Percentiles rank a stretch among this genome's conserved stretches.
Conservation (phyloP, 1,140 invertebrate species). For the Ruditapes philippinarum region DNA sequence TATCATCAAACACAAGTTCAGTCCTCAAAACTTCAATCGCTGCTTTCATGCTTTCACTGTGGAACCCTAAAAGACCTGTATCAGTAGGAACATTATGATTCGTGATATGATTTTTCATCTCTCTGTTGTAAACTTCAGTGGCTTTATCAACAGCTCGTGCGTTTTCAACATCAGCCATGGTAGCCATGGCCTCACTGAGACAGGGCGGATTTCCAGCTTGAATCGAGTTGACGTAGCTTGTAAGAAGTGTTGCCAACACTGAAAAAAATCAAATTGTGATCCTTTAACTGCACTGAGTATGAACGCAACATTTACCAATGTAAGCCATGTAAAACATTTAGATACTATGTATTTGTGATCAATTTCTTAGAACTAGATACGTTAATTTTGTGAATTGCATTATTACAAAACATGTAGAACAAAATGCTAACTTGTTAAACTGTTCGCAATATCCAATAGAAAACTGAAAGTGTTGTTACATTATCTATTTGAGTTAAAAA, state of each 20-base stretch:
- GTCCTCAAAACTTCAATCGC: background rate
- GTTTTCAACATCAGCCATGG: background rate
- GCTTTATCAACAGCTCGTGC: background rate
- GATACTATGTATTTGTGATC: too few species aligned
- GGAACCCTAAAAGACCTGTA: background rate
- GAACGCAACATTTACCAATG: too few species aligned
- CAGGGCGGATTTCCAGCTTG: background rate
- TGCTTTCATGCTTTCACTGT: slow-evolving; percentile 2
- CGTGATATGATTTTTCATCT: background rate
- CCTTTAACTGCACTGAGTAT: too few species aligned
- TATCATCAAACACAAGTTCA: background rate
- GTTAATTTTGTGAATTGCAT: too few species aligned
- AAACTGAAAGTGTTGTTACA: too few species aligned
- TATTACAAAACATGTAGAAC: too few species aligned
- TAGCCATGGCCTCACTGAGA: background rate
- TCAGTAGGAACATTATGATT: background rate
- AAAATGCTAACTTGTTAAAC: too few species aligned
- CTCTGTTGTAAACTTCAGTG: background rate
- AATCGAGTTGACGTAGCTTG: background rate
- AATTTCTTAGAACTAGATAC: too few species aligned
- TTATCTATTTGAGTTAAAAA: too few species aligned
- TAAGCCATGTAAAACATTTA: too few species aligned
- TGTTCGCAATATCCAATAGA: too few species aligned
- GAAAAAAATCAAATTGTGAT: background rate
- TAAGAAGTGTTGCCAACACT: background rate